Base-by-base conservation (phyloP, 2,113 vertebrate genomes). In the Lucifuga dentata region DNA sequence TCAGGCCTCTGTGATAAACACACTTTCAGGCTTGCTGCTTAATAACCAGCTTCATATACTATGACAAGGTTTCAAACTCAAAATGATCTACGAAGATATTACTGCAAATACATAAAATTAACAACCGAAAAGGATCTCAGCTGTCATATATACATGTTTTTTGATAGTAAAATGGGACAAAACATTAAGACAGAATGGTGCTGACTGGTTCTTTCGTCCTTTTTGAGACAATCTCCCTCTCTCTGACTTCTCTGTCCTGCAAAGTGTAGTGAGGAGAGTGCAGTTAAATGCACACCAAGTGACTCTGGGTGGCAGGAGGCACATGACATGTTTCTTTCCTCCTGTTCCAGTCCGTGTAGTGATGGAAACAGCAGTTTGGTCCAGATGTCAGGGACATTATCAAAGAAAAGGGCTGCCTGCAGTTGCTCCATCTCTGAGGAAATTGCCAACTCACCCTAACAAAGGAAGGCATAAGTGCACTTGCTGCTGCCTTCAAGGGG, bases 371-470 rank as follows among this genome's bases (percentile, higher is more conserved):
- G 92, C 87, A 90, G 93, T 92, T 92, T 92, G 91, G 92, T 92
- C 93, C 93, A 94, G 93, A 92, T 97, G 95, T 95, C 94, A 93
- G 94, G 91, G 93, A 95, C 95, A 95, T 96, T 95, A 94, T 96
- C 73, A 92, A 93, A 95, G 95, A 95, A 95, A 94, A 94, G 92
- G 89, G 94, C 94, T 95, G 94, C 94, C 95, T 95, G 92, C 92
- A 95, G 95, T 95, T 93, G 93, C 89, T 97, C 94, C 91, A 95
- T 97, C 95, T 95, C 91, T 43, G 92, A 94, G 93, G 95, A 97
- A 96, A 98, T 93, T 98, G 96, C 96, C 94, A 98, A 95, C 95
- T 98, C 95, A 93, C 95, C 95, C 95, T 96, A 95, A 99, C 95
- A 98, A 98, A 97, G 94, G 94, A 94, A 97, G 94, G 95, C 94